These are phyloP conservation scores for Drosophila punjabiensis DNA, from an alignment of 1,140 invertebrate genomes.

Conservation along the genomic window DNA sequence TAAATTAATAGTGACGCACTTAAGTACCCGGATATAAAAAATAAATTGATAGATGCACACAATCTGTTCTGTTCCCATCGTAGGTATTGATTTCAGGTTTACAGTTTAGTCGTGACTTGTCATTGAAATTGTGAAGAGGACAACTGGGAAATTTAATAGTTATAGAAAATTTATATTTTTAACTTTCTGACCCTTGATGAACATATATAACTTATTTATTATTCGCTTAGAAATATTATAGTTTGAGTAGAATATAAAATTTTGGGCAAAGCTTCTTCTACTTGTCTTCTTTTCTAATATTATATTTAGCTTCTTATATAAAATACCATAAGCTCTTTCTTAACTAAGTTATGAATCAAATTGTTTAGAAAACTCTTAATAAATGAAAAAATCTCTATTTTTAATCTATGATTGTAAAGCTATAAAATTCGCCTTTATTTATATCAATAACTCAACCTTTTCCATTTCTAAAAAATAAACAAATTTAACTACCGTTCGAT, in stretches of 20 bases:
- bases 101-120: constrained; percentile 38
- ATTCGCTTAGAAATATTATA: background rate
- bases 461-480: background rate
- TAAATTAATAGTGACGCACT: constrained; percentile 20
- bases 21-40: constrained; percentile 40
- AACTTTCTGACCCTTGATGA: background rate
- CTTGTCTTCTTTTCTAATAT: background rate
- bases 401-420: background rate
- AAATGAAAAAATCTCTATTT: background rate
- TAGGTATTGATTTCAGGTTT: constrained; percentile 36
- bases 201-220: background rate
- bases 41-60: constrained; percentile 34
- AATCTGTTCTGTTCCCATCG: background rate
- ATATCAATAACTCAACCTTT: background rate
- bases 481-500: constrained; percentile 1
- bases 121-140: constrained; percentile 15
- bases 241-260: background rate
- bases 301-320: background rate
- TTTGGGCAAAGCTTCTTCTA: background rate
- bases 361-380: background rate
- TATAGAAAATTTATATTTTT: background rate
- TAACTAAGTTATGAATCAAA: background rate
- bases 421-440: background rate
- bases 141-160: constrained; percentile 1
- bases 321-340: too few relatives aligned